Evolutionary conservation across 2,113 vertebrate genomes (phyloP).

Genomic region (Bungarus multicinctus): DNA sequence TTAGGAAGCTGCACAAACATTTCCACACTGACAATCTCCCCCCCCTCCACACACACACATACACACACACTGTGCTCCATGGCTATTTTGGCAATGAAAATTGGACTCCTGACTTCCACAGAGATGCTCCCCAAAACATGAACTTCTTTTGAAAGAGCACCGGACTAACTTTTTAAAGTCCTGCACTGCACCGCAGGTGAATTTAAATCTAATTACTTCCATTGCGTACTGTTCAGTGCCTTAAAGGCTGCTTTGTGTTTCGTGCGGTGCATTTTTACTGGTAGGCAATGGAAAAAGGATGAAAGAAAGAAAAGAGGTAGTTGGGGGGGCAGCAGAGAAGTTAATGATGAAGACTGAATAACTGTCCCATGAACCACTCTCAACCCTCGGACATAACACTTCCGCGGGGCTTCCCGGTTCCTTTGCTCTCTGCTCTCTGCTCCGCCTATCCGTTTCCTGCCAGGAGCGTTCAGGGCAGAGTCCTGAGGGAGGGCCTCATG

Average conservation of each 20-base stretch:
- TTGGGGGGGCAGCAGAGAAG: neutral
- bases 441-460: neutral
- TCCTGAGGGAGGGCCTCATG: no score
- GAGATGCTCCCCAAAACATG: neutral
- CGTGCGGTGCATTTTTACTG: neutral
- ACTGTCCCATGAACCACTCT: neutral
- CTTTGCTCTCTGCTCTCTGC: neutral
- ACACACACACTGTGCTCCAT: neutral
- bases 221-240: neutral
- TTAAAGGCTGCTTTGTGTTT: neutral
- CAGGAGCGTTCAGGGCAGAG: neutral
- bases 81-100: neutral
- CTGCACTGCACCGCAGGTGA: neutral
- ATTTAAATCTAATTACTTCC: neutral
- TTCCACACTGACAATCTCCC: neutral
- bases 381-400: no score
- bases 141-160: neutral
- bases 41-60: neutral
- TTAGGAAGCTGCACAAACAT: neutral
- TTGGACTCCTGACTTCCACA: neutral
- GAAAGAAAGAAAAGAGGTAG: neutral
- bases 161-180: neutral
- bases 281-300: neutral
- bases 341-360: neutral
- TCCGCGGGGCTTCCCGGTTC: neutral